Evolutionary conservation across 2,888 invertebrate genomes (phyloP).

Genomic region (Platynereis dumerilii): DNA sequence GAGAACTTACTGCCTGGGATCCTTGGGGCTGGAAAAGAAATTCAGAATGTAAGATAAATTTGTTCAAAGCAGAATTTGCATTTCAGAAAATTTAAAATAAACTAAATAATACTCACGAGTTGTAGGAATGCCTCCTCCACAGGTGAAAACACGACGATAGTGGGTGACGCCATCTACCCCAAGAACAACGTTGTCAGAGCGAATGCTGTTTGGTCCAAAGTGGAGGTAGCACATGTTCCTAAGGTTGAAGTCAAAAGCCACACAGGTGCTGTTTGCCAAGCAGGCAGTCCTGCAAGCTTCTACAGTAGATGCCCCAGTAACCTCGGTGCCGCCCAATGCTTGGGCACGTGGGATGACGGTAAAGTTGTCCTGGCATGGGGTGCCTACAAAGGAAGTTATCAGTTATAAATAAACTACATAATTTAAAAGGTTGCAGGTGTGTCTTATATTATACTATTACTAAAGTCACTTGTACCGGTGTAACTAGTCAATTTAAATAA

Average conservation of each 20-base stretch:
- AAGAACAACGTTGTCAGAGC: neutral
- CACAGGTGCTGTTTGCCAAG: constrained; percentile 1
- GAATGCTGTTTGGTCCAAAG: neutral
- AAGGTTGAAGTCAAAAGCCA: constrained; percentile 8
- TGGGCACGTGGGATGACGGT: neutral
- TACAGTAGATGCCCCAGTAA: neutral
- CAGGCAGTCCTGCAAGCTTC: constrained; percentile 7
- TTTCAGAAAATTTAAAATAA: too few species aligned
- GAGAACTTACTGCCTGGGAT: too few species aligned
- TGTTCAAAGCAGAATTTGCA: too few species aligned
- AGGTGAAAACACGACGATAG: constrained; percentile 16
- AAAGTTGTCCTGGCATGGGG: constrained; percentile 9
- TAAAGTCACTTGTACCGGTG: too few species aligned
- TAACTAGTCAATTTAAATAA: too few species aligned
- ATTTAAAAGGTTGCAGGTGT: too few species aligned
- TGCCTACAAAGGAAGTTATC: neutral
- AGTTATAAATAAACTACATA: too few species aligned
- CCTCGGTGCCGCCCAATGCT: neutral
- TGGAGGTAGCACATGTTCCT: constrained; percentile 6
- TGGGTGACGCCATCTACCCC: constrained; percentile 4
- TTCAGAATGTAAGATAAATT: too few species aligned
- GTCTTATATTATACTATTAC: too few species aligned
- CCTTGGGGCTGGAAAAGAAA: too few species aligned
- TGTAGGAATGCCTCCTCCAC: neutral
- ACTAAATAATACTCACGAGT: too few species aligned